These are phyloP conservation scores for Phymanthus crucifer DNA, from an alignment of 92 coral and sea anemone genomes.

Conservation along the genomic window DNA sequence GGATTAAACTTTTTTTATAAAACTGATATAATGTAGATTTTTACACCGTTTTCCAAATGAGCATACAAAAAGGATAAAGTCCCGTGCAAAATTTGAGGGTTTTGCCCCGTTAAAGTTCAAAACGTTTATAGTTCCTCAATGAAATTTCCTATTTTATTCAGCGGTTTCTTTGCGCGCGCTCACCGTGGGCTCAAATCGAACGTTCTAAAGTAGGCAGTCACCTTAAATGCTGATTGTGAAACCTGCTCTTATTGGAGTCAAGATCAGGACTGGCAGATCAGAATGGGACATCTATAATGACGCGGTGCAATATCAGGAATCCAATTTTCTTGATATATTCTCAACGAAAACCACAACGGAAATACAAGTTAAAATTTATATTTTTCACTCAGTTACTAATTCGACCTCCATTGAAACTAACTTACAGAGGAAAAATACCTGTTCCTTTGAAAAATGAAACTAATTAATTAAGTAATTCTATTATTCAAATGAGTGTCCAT, in stretches of 20 bases:
- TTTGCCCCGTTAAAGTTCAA: too few species aligned
- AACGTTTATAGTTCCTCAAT: too few species aligned
- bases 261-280: neutral
- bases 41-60: too few species aligned
- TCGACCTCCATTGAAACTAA: neutral
- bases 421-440: neutral
- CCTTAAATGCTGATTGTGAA: too few species aligned
- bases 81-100: too few species aligned
- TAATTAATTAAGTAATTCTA: neutral
- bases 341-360: conserved; percentile 4
- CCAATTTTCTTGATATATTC: neutral
- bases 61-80: too few species aligned
- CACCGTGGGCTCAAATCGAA: too few species aligned
- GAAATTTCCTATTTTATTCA: too few species aligned
- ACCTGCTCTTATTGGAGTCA: neutral
- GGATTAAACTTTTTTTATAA: too few species aligned
- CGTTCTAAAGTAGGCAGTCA: too few species aligned
- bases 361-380: neutral
- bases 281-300: neutral
- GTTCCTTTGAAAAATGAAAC: neutral
- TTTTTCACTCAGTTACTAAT: neutral
- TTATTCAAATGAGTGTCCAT: neutral
- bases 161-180: too few species aligned
- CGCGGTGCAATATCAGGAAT: neutral
- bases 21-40: too few species aligned